Evolutionary conservation across 2,888 invertebrate genomes (phyloP), one percentile per base, ranked within the genome.

Genomic region (Pocota personata): DNA sequence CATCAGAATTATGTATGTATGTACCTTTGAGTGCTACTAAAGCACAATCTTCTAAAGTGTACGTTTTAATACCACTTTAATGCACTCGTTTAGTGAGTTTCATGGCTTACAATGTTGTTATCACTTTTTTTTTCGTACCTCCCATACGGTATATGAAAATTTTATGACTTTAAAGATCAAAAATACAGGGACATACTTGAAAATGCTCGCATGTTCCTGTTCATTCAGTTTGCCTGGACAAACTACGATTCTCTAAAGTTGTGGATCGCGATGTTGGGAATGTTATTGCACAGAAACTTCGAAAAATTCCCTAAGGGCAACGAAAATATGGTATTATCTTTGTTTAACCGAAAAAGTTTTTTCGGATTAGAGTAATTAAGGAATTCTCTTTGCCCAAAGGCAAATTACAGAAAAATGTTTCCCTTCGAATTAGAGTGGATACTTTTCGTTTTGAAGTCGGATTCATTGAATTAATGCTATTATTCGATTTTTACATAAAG

Each of bases 321-420:
- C 14, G 5, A 24, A 46, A 46, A 10, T 46, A 16, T 32, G 30
- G 14, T 35, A 50, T 50, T 66, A 35, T 50, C 48, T 35, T 66
- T 16, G 35, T 24, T 55, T 55, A 40, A 55, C 55, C 32, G 40
- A 69, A 57, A 40, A 43, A 71, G 57, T 57, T 57, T 57, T n/a
- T n/a, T n/a, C n/a, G n/a, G n/a, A 19, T 71, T 32, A 6, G 19
- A 57, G 55, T 55, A 71, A 71, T 71, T 71, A 71, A 57, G 19
- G n/a, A 40, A 52, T 52, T 67, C n/a, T 27, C 0, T 32, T 19
- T 21, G 37, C n/a, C 69, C 69, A 71, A 16, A 35, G 14, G 60
- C 27, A 10, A 37, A 16, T 12, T n/a, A 10, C 16, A 43, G 8
- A 4, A 32, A n/a, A 19, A 12, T 7, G 5, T 12, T 21, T n/a